Base-by-base conservation (phyloP, 2,888 invertebrate genomes). In the Acronicta alni region DNA sequence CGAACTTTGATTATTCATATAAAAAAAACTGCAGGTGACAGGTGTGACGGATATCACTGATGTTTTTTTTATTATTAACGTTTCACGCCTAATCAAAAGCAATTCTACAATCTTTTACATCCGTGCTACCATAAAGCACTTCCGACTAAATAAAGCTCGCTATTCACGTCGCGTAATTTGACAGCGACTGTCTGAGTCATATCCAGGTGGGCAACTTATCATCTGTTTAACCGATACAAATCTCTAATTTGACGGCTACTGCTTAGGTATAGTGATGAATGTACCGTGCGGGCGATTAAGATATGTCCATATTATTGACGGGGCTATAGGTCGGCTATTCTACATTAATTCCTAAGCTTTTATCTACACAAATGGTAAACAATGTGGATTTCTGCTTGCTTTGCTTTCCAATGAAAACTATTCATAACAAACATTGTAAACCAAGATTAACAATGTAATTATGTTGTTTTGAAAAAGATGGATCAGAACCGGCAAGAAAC, bases 231-330 rank as follows among this genome's bases (percentile, higher is more conserved):
- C 18, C 74, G 70, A 67, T 61, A 70, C 70, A 55, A 75, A 75
- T 75, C 67, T 57, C 30, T 73, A 70, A 75, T 77, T 70, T 77
- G 74, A 75, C 77, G 67, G 74, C 74, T 47, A 57, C 57, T 59
- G 58, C 26, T 46, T 16, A 48, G 32, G 46, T 47, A 37, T 54
- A 53, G 57, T 75, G 75, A 75, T 77, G 60, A 41, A 74, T 69
- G 32, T 26, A n/a, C 16, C 43, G 18, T 43, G 44, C 45, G 42
- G 37, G 51, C 32, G 43, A 37, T 65, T 17, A 38, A 17, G 44
- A 35, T 48, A 14, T 3, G 41, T 16, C 32, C 18, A 44, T 46
- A 46, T 23, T 47, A 37, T 35, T 48, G 18, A 46, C 4, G 18
- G n/a, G 0, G 17, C 14, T 26, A 6, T 35, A 18, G 39, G 2